A percentile compares a stretch with the other conserved stretches of the same genome.
These are phyloP conservation scores for Notocelia uddmanniana DNA, from an alignment of 2,888 invertebrate species.

Conservation along the genomic window DNA sequence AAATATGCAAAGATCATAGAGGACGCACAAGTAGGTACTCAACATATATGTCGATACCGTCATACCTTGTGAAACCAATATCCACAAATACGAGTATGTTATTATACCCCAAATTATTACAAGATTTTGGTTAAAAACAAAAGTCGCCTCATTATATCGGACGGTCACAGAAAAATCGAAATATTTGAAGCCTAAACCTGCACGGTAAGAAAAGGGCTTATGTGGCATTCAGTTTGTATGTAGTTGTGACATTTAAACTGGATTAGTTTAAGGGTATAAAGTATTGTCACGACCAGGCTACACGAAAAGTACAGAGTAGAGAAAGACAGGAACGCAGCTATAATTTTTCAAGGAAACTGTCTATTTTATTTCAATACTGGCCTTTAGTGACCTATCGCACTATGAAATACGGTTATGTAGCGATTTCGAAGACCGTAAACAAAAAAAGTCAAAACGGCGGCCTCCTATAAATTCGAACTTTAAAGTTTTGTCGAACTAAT, in stretches of 20 bases:
- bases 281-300: slow-evolving; percentile 27
- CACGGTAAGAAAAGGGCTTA: neutral
- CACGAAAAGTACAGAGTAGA: slow-evolving; percentile 26
- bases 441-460: no score
- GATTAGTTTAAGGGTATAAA: neutral
- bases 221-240: no score
- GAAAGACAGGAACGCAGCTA: neutral
- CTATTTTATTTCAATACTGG: no score
- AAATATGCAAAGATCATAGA: no score
- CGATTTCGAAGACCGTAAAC: no score
- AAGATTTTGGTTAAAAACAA: slow-evolving; percentile 18
- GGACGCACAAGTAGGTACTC: no score
- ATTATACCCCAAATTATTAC: slow-evolving; percentile 7
- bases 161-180: slow-evolving; percentile 8
- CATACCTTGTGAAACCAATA: slow-evolving; percentile 8
- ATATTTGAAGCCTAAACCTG: neutral
- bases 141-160: neutral
- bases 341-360: no score
- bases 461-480: no score
- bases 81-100: slow-evolving; percentile 15
- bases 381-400: no score
- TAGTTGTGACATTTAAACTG: neutral
- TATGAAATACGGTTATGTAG: no score
- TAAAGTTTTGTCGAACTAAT: no score
- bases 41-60: neutral